These are phyloP conservation scores for Hylaeus volcanicus DNA, from an alignment of 1,140 invertebrate genomes.

Conservation along the genomic window DNA sequence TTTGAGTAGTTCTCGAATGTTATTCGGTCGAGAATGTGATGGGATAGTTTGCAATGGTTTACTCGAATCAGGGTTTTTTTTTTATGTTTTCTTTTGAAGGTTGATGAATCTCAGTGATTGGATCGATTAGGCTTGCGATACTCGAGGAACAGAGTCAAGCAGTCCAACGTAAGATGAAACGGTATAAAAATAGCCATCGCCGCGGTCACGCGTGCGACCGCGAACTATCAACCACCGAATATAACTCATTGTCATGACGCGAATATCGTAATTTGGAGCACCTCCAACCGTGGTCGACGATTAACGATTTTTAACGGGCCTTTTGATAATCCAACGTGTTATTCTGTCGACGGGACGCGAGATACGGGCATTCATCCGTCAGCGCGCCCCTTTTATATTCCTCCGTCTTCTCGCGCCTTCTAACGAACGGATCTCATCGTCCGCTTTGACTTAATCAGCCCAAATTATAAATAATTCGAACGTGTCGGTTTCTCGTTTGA, in stretches of 20 bases:
- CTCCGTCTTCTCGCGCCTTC: background rate
- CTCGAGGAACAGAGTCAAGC: background rate
- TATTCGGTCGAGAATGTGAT: too few relatives aligned
- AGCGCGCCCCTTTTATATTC: background rate
- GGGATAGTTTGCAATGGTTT: too few relatives aligned
- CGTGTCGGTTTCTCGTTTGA: too few relatives aligned
- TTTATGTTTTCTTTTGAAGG: too few relatives aligned
- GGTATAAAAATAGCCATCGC: conserved; percentile 32
- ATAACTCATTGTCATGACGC: conserved; percentile 58
- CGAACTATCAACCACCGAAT: conserved; percentile 57
- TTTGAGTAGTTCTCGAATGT: too few relatives aligned
- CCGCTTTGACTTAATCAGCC: background rate
- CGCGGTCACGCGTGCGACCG: conserved; percentile 32
- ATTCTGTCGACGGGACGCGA: background rate
- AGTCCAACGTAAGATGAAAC: conserved; percentile 7
- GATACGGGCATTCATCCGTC: background rate
- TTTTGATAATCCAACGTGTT: background rate
- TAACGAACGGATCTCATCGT: background rate
- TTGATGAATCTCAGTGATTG: too few relatives aligned
- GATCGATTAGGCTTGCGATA: too few relatives aligned
- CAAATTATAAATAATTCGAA: background rate
- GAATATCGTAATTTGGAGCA: conserved; percentile 55
- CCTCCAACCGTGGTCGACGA: conserved; percentile 40
- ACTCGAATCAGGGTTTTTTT: too few relatives aligned
- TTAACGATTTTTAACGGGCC: conserved; percentile 47